Conservation (phyloP, 1,140 invertebrate genomes). For the Rhagoletis zephyria region DNA sequence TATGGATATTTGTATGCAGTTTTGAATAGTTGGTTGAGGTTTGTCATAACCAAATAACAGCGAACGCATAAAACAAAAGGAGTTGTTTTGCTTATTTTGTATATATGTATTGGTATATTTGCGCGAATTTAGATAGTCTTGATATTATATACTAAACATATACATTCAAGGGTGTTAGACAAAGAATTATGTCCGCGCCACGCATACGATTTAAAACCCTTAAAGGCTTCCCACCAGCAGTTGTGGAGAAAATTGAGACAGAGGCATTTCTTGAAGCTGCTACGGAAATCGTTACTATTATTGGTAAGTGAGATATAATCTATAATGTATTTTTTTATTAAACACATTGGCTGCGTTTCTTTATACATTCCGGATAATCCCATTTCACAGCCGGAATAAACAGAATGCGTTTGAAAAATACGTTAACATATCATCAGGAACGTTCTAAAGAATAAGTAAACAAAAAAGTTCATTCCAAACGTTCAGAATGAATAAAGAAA, state of each 20-base stretch:
- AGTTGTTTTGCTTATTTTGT: not conserved
- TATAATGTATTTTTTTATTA: not conserved
- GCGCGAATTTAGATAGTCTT: not conserved
- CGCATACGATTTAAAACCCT: conserved; percentile 68
- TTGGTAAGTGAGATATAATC: conserved; percentile 75
- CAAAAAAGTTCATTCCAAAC: too few relatives aligned
- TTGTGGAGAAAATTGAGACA: conserved; percentile 78
- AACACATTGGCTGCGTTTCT: too few relatives aligned
- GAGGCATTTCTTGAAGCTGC: conserved; percentile 78
- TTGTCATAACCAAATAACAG: not conserved
- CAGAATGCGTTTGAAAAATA: too few relatives aligned
- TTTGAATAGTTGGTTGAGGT: not conserved
- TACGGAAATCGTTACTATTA: conserved; percentile 76
- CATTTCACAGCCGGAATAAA: too few relatives aligned
- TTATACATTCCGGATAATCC: too few relatives aligned
- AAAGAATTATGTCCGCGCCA: conserved; percentile 53
- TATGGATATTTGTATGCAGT: not conserved
- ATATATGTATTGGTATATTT: not conserved
- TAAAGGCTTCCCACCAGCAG: conserved; percentile 74
- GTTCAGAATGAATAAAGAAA: too few relatives aligned
- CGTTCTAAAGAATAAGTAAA: too few relatives aligned
- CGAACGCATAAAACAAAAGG: too few relatives aligned
- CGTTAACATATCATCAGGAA: too few relatives aligned
- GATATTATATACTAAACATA: not conserved
- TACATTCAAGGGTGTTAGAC: not conserved